Conservation (phyloP, 2,113 vertebrate genomes). For the Sinocyclocheilus maitianheensis region DNA sequence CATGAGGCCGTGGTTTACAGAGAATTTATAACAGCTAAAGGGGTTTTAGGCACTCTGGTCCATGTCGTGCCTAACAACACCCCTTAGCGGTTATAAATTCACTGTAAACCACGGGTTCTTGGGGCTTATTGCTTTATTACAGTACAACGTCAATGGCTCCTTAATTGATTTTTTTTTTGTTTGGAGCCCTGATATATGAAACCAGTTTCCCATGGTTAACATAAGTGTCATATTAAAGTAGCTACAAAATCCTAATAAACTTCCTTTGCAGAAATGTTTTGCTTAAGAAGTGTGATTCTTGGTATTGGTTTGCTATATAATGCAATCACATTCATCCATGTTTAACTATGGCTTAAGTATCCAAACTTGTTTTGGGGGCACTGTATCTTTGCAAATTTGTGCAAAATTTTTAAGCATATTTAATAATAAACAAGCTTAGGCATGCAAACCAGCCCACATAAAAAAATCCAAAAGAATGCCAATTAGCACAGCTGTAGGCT, state of each 20-base stretch:
- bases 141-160: too few relatives aligned
- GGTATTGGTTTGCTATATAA: not conserved
- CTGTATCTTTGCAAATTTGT: conserved; percentile 4
- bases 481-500: not conserved
- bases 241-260: not conserved
- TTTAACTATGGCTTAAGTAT: not conserved
- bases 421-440: conserved; percentile 31
- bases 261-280: not conserved
- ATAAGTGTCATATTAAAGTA: not conserved
- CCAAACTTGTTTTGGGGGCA: not conserved
- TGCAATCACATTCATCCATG: not conserved
- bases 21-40: too few relatives aligned
- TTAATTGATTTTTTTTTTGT: too few relatives aligned
- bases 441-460: conserved; percentile 20
- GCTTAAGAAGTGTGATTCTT: not conserved
- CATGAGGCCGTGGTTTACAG: too few relatives aligned
- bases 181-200: not conserved
- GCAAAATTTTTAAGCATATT: not conserved
- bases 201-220: not conserved
- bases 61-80: too few relatives aligned
- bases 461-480: not conserved
- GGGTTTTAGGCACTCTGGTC: too few relatives aligned
- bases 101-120: too few relatives aligned
- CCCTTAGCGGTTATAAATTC: too few relatives aligned
- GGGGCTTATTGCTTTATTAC: too few relatives aligned